Base-by-base conservation (phyloP, 1,140 invertebrate species). In the Orius laevigatus region DNA sequence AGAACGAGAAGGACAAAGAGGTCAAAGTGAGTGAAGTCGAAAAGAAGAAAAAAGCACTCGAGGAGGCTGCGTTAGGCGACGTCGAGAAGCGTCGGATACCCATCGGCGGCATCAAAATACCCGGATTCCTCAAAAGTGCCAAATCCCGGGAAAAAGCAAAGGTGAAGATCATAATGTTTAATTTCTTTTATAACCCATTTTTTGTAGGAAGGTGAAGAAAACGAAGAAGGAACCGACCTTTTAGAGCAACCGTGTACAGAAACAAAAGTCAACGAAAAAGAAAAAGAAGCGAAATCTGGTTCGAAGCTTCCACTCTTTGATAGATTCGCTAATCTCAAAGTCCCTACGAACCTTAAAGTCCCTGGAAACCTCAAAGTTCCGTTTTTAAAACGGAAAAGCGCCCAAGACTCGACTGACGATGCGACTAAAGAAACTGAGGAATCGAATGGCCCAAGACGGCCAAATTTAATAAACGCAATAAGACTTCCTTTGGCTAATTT, bases 21-120 rank as follows among this genome's bases (percentile, higher is more conserved):
- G 70, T 70, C 55, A 63, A 66, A 4, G 57, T 68, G 39, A 68
- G 68, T 14, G 69, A 71, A 48, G 69, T 72, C 33, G 70, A 70
- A 56, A 63, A 67, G 5, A 58, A 69, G 41, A 68, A 63, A 3
- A 68, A 69, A 3, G 66, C 68, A 31, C 66, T 78, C 4, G 74
- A 72, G 11, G 75, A 77, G 56, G 74, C 77, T 57, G 75, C 74
- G 20, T 68, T 75, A 50, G 75, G 78, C 61, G 76, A 78, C 1
- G 81, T 82, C 56, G 78, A 78, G 6, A 82, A 79, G 59, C 67
- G 60, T 54, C 83, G 81, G 60, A 83, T 84, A 57, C 81, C 81
- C 2, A 84, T 84, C 53, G 81, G 81, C 31, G 81, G 79, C 10
- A 81, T 85, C 41, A 82, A 83, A 67, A 78, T 85, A 73, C 81